Conservation (phyloP, 64 coral and sea anemone species). For the Montipora sp. region DNA sequence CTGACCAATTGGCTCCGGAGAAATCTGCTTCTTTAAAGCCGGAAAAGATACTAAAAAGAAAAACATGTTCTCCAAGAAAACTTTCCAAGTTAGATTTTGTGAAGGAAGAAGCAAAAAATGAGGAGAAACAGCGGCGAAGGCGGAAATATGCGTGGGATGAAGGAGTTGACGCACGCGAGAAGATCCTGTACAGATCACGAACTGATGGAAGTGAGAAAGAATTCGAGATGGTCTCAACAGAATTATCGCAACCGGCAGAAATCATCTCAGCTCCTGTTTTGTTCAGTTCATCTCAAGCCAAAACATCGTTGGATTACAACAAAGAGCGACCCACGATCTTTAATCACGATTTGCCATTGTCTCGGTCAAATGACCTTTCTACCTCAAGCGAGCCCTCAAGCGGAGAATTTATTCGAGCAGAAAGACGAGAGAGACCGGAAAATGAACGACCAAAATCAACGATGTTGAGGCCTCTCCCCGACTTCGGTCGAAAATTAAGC, state of each 20-base stretch:
- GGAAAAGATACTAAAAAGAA: constrained; percentile 21
- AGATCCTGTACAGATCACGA: constrained; percentile 1
- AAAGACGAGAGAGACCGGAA: not conserved
- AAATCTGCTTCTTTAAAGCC: not conserved
- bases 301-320: not conserved
- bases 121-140: not conserved
- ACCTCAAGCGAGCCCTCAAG: not conserved
- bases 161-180: not conserved
- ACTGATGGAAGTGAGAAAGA: not conserved
- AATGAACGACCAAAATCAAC: not conserved
- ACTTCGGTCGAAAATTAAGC: not conserved
- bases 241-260: not conserved
- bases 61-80: constrained; percentile 22
- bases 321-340: not conserved
- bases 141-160: constrained; percentile 38
- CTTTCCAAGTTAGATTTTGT: not conserved
- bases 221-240: not conserved
- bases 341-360: not conserved
- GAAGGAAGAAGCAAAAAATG: not conserved
- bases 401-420: not conserved
- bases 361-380: not conserved
- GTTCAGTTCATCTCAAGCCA: not conserved
- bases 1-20: not conserved
- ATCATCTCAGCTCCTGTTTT: not conserved
- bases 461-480: not conserved